Conservation (phyloP, 1,140 invertebrate species). For the Bombus balteatus region DNA sequence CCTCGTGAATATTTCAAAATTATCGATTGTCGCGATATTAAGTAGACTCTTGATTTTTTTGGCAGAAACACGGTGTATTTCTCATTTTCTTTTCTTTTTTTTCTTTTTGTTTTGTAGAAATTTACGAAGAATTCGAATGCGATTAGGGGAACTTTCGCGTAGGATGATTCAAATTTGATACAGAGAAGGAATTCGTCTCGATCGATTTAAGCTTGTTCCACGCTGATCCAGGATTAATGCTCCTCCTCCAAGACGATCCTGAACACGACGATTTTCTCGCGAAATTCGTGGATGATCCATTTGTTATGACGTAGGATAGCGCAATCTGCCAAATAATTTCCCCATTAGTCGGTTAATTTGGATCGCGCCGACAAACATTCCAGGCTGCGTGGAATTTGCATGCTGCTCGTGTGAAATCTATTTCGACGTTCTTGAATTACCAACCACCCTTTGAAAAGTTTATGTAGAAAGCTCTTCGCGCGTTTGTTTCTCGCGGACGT, state of each 20-base stretch:
- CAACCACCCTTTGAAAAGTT: background rate
- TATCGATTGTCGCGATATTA: no score
- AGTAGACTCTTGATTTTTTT: no score
- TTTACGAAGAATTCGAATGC: no score
- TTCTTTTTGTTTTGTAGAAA: no score
- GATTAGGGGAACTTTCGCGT: no score
- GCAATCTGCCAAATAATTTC: slow-evolving; percentile 54
- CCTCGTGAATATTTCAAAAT: no score
- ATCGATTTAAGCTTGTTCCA: no score
- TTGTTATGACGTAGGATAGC: slow-evolving; percentile 47
- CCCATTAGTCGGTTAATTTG: slow-evolving; percentile 48
- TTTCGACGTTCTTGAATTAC: background rate
- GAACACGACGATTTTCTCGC: slow-evolving; percentile 26
- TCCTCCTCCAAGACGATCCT: slow-evolving; percentile 5
- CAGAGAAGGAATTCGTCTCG: no score
- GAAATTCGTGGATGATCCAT: slow-evolving; percentile 54
- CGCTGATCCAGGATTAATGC: no score
- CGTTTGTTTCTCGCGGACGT: background rate
- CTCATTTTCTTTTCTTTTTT: no score
- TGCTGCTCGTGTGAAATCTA: background rate
- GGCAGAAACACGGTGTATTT: no score
- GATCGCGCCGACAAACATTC: slow-evolving; percentile 37
- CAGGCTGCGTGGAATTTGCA: slow-evolving; percentile 15
- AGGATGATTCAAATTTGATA: no score
- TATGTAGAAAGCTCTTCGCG: background rate